These are phyloP conservation scores for Anoplolepis gracilipes DNA, from an alignment of 1,140 invertebrate genomes.

Conservation along the genomic window DNA sequence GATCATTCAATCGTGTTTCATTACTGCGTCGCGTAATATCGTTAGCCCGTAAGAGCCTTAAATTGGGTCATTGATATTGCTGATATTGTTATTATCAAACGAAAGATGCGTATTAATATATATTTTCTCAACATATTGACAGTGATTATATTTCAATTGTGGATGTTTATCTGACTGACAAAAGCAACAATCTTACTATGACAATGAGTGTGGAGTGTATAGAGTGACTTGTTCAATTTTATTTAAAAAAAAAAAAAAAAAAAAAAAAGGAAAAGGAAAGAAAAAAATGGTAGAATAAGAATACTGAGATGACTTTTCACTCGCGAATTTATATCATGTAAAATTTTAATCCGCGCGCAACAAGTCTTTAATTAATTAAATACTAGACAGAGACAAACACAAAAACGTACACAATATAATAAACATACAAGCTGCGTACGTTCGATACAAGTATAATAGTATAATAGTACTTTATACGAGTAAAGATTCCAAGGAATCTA, in stretches of 20 bases:
- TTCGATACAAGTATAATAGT: background rate
- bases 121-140: background rate
- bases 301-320: no score
- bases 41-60: conserved; percentile 23
- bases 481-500: background rate
- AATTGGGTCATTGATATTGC: conserved; percentile 41
- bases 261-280: no score
- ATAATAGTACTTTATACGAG: no score
- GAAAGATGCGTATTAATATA: background rate
- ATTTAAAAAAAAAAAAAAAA: no score
- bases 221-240: background rate
- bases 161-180: background rate
- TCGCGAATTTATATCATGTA: background rate
- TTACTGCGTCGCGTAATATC: conserved; percentile 44
- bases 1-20: conserved; percentile 41
- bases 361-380: background rate
- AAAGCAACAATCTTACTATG: background rate
- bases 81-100: conserved; percentile 14
- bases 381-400: background rate
- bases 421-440: background rate
- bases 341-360: background rate
- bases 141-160: background rate
- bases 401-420: background rate
- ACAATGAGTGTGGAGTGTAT: background rate
- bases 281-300: no score